phyloP scores from a whole-genome alignment of 2,113 vertebrate species.

The Daubentonia madagascariensis region DNA sequence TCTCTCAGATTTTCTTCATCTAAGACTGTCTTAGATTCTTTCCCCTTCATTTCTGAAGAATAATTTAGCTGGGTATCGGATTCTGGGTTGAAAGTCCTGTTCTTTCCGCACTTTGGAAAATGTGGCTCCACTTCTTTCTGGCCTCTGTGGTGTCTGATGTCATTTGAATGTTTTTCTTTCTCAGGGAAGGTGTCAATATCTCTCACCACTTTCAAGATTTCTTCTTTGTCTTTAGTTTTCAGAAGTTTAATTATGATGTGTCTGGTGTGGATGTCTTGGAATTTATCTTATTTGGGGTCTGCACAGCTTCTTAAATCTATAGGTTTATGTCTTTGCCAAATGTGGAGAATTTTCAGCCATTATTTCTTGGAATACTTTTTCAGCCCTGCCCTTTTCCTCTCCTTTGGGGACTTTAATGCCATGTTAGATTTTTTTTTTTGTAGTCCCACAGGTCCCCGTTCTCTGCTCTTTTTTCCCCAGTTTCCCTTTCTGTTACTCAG shows the following conservation, averaged over 20 bases:
- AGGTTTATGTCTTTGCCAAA: neutral
- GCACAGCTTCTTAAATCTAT: neutral
- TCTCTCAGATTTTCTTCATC: neutral
- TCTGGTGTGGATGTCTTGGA: neutral
- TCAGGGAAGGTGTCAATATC: neutral
- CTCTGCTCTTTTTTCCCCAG: neutral
- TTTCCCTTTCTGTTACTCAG: neutral
- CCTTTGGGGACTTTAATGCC: neutral
- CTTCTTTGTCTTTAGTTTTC: neutral
- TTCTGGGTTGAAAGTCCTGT: neutral
- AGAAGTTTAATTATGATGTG: neutral
- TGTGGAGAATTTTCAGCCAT: neutral
- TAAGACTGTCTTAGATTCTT: neutral
- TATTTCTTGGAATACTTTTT: neutral
- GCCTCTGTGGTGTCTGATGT: neutral
- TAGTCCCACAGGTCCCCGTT: no score
- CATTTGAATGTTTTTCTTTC: neutral
- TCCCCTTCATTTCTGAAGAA: neutral
- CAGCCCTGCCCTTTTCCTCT: neutral
- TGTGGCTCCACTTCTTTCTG: neutral
- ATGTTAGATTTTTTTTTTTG: neutral
- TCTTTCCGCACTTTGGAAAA: neutral
- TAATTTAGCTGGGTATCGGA: neutral
- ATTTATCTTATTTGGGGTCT: neutral
- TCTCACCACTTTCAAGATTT: neutral